A percentile compares a stretch with the other conserved stretches of the same genome.
Conservation (phyloP, 2,888 invertebrate species). For the Homarus gammarus region DNA sequence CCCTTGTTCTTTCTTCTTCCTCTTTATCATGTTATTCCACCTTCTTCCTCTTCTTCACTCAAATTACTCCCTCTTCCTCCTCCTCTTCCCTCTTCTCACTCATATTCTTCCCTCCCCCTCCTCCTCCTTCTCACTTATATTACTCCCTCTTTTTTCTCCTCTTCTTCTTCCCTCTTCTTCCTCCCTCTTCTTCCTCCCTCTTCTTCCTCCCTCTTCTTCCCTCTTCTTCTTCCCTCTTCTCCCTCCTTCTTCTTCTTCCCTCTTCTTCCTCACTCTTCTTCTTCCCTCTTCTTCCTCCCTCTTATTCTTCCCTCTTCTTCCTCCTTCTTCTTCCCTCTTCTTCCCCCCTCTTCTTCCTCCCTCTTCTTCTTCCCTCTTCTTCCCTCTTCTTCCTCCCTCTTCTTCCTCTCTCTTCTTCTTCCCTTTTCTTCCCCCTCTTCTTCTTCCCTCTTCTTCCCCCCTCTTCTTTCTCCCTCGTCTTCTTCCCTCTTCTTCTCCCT, state of each 20-base stretch:
- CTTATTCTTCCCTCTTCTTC: background rate
- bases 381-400: too few species aligned
- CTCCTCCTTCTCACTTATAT: too few species aligned
- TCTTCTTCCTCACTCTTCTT: background rate
- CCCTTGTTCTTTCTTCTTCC: too few species aligned
- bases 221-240: background rate
- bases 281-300: background rate
- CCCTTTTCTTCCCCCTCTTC: background rate
- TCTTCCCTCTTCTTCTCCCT: background rate
- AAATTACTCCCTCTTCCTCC: too few species aligned
- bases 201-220: background rate
- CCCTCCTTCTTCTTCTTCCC: background rate
- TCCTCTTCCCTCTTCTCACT: too few species aligned
- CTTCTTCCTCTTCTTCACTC: too few species aligned
- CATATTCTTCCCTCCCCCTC: too few species aligned
- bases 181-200: background rate
- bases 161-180: background rate
- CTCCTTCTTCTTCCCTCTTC: background rate
- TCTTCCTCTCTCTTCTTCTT: background rate
- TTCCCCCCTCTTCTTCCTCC: background rate
- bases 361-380: background rate
- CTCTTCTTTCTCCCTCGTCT: background rate
- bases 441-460: background rate
- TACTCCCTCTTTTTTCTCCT: background rate
- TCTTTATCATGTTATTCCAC: too few species aligned